Evolutionary conservation across 2,888 invertebrate genomes (phyloP), one percentile per base, ranked within the genome.

Genomic region (Monoplex corrugatus): DNA sequence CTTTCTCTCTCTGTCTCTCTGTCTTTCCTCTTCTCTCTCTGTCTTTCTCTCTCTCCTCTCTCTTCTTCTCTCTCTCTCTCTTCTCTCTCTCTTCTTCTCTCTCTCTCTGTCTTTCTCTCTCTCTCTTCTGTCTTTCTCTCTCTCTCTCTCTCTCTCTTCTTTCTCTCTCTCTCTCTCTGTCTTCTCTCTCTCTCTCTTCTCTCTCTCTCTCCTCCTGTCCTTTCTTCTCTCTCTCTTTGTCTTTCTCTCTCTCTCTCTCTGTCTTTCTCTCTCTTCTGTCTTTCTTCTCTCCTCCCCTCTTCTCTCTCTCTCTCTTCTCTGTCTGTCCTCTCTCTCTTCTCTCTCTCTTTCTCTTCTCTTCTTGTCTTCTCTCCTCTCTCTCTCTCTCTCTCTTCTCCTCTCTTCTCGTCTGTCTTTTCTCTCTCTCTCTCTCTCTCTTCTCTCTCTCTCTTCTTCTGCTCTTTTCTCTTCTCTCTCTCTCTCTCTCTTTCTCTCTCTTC

Each of bases 1-100:
- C 75, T 75, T 35, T 68, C 68, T 68, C 68, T 68, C 68, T 68
- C 68, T 68, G 28, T 68, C 68, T 68, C 68, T 68, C 68, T 68
- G 28, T 68, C 68, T 68, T 5, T 68, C 68, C n/a, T n/a, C n/a
- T 28, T 68, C 68, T 68, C 28, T 16, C 10, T 50, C 50, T 8
- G 68, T 68, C 28, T 5, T 68, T 13, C 19, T 68, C 5, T 5
- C 28, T 68, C 5, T n/a, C 28, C 5, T n/a, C 5, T 10, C 28
- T 19, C 19, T 50, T 8, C 19, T 13, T 50, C 8, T 8, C 19
- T 50, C 50, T 50, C 50, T 8, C 8, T 8, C 19, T 50, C n/a
- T 28, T 1, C 38, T 78, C 8, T 38, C 38, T 78, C 38, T 78
- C 38, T 38, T 32, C 38, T 8, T 78, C 13, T 23, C 38, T 38